Evolutionary conservation across 2,888 invertebrate species (phyloP).

Genomic region (Megalurothrips usitatus): DNA sequence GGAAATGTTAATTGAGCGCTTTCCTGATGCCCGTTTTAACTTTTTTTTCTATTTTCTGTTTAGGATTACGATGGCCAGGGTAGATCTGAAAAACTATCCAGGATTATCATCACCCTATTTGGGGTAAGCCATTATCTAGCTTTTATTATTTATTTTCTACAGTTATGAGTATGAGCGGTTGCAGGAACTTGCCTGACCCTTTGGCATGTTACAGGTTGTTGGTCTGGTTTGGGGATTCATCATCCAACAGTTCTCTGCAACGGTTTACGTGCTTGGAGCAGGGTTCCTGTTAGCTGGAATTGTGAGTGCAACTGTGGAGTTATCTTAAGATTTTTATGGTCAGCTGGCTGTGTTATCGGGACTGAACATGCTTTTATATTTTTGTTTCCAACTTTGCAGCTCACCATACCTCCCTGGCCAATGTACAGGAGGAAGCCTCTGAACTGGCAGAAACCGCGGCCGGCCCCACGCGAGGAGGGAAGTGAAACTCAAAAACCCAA

Average conservation of each 20-base stretch:
- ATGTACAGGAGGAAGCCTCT: conserved; percentile 84
- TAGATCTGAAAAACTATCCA: conserved; percentile 81
- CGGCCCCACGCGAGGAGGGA: conserved; percentile 43
- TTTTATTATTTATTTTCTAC: conserved; percentile 7
- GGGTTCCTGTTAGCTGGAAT: conserved; percentile 84
- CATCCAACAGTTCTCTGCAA: conserved; percentile 93
- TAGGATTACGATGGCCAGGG: conserved; percentile 89
- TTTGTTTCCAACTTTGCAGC: conserved; percentile 45
- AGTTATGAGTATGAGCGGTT: not conserved
- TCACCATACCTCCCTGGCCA: conserved; percentile 95
- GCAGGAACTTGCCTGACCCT: not conserved
- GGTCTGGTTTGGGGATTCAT: conserved; percentile 90
- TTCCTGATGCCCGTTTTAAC: not conserved
- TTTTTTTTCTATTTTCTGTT: conserved; percentile 35
- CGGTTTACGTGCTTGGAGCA: conserved; percentile 86
- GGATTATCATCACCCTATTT: conserved; percentile 84
- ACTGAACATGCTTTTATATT: too few relatives aligned
- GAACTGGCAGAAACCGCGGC: conserved; percentile 79
- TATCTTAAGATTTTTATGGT: conserved; percentile 54
- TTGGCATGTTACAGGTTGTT: conserved; percentile 53
- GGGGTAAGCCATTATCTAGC: conserved; percentile 55
- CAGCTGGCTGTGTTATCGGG: not conserved
- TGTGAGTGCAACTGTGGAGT: conserved; percentile 61
- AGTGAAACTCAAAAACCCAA: conserved; percentile 42
- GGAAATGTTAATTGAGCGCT: not conserved